Evolutionary conservation across 1,140 invertebrate species (phyloP), one percentile per base, ranked within the genome.

Genomic region (silkworm (Bombyx mori)): DNA sequence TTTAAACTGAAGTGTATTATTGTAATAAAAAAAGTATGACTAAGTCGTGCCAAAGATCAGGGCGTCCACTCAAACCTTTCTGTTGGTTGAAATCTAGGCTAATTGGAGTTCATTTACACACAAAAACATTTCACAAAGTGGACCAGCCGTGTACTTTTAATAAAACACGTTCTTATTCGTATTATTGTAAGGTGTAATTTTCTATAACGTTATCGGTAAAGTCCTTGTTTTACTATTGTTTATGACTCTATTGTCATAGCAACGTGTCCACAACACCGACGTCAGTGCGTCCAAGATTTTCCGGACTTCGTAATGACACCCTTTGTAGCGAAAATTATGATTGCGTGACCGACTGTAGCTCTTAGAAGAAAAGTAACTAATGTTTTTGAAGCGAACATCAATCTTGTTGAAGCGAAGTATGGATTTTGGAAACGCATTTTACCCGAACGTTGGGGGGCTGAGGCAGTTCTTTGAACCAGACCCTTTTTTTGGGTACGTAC

Each of bases 351-450:
- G 26, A 35, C 26, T 35, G 26, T 35, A 35, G 26, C 26, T 5
- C 26, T 35, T 3, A 35, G 26, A 35, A 35, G 26, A 35, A 35
- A 35, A 35, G 26, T 35, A 35, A 35, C 26, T 35, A 35, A 35
- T 35, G 26, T 35, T 35, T 35, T 35, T 35, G 26, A 35, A 35
- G 26, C 26, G 26, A 35, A 35, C 26, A 1, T 35, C 26, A 35
- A 35, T 35, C 26, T 35, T 35, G 26, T 57, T 63, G 35, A 71
- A 66, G 57, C 61, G 68, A 51, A 81, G 64, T 52, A 86, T 86
- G 83, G 74, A 84, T 72, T 83, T 83, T 52, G 77, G 77, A 57
- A 79, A 86, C 56, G 66, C 71, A 10, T 57, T 86, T 53, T 71
- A 70, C 51, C 83, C 83, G 7, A 84, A 82, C 65, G 71, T 84